A percentile compares a stretch with the other conserved stretches of the same genome.
Conservation (phyloP, 2,888 invertebrate genomes). For the Meandrusa payeni region DNA sequence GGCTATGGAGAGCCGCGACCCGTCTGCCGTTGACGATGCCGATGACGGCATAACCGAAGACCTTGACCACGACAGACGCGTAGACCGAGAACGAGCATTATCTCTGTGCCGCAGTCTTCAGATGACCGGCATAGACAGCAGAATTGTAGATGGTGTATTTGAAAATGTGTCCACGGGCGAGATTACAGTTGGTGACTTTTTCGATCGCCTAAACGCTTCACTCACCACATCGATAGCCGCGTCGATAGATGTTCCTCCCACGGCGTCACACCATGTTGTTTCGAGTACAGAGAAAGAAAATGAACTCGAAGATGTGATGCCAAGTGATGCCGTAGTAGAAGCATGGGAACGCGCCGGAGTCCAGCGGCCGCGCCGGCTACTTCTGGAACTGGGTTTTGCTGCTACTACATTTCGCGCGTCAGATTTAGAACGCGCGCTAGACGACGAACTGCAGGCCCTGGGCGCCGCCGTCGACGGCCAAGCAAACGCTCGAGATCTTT, state of each 20-base stretch:
- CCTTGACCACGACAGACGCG: constrained; percentile 57
- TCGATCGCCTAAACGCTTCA: constrained; percentile 58
- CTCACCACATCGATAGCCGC: constrained; percentile 53
- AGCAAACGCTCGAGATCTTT: constrained; percentile 41
- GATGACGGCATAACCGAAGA: constrained; percentile 31
- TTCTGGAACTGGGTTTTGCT: constrained; percentile 85
- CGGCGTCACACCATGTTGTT: constrained; percentile 20
- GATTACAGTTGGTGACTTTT: constrained; percentile 71
- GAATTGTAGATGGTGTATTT: constrained; percentile 58
- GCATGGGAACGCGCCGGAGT: constrained; percentile 88
- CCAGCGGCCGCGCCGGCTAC: constrained; percentile 81
- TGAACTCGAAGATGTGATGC: constrained; percentile 35
- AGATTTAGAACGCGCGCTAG: constrained; percentile 84
- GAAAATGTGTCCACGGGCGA: constrained; percentile 44
- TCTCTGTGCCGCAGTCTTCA: constrained; percentile 58
- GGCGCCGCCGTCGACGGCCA: constrained; percentile 29
- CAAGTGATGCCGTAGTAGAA: constrained; percentile 81
- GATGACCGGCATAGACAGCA: constrained; percentile 59
- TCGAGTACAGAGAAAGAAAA: constrained; percentile 35
- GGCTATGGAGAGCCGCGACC: constrained; percentile 46
- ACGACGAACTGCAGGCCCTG: constrained; percentile 80
- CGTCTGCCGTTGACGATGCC: constrained; percentile 19
- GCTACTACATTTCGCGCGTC: constrained; percentile 78
- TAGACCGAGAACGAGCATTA: constrained; percentile 56
- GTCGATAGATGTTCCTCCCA: constrained; percentile 30